Evolutionary conservation across 1,140 invertebrate genomes (phyloP), one percentile per base, ranked within the genome.

Genomic region (Drosophila ohnishii): DNA sequence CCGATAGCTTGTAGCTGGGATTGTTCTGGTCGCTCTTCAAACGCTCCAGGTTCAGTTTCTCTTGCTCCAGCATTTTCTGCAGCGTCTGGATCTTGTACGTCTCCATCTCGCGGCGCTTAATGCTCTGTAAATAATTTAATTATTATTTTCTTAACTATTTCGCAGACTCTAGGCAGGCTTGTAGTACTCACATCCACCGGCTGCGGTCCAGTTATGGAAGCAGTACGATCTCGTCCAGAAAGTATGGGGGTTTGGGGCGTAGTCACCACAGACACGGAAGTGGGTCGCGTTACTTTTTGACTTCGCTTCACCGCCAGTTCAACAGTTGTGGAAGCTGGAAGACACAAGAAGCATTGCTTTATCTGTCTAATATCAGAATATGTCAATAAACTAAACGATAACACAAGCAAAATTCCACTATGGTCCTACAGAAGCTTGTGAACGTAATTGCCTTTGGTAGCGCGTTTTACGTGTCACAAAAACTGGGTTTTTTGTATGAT

Each of bases 201-300:
- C 80, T 97, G 95, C 5, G 97, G 97, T 14, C 95, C 96, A 14
- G 97, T 98, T 74, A 98, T 97, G 35, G 94, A 93, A 10, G 88
- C 86, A 1, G 90, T 91, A 3, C 90, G 85, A 86, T 91, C 90
- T 6, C 91, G 66, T 45, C 83, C 83, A 5, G 89, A 90, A n/a
- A 91, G 70, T 34, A 92, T 67, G 7, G 91, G 90, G 7, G 91
- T 91, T 14, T 87, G 79, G 5, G 90, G 86, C 35, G 67, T 71
- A n/a, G 67, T 71, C 22, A 90, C 84, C 47, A 90, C 77, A 22
- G 80, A 80, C 7, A 91, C 85, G 2, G 91, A 92, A 5, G 78
- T 73, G n/a, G 91, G 90, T 28, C 91, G 78, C 10, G 81, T 66
- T 72, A 91, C 75, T 45, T 92, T 91, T 10, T 86, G 85, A 57